Base-by-base conservation (phyloP, 2,888 invertebrate genomes). In the Antheraea yamamai region DNA sequence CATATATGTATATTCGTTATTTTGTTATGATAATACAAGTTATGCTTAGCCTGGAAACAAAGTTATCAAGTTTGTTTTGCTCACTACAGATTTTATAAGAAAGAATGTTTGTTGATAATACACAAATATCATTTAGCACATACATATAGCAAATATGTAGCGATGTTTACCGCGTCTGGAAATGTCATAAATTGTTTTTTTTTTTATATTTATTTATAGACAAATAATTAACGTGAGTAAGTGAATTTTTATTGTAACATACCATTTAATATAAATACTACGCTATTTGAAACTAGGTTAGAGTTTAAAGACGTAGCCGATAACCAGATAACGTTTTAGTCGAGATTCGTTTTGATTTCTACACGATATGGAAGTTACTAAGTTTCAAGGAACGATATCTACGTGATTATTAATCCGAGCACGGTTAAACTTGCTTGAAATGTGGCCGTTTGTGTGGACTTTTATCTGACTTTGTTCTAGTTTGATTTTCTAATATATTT, bases 321-420 rank as follows among this genome's bases (percentile, higher is more conserved):
- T 35, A 55, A 26, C 18, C 20, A 58, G 55, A 70, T 55, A 52
- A 26, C n/a, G 20, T 68, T 75, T 51, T 30, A 64, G 64, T 66
- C 39, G 51, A 26, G 73, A 68, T 74, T 74, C 74, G 58, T 73
- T 74, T 51, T 74, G 73, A 73, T 75, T 73, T 73, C 58, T 68
- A 14, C 66, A 58, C 18, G n/a, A 68, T 52, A 51, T 39, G 51
- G 52, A 74, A 74, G 52, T 68, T 51, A 39, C 47, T 30, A 52
- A 74, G 23, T 74, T 68, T 64, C 39, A 64, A 66, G n/a, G 66
- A 66, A 66, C 30, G n/a, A 30, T 74, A 74, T 68, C 66, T 64
- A 64, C 73, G 66, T 74, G 70, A 35, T 70, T n/a, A 39, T 39
- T 70, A 39, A 35, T 20, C 70, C 39, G 39, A 39, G 70, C 39